Conservation (phyloP, 2,888 invertebrate species). For the Molorchus minor region DNA sequence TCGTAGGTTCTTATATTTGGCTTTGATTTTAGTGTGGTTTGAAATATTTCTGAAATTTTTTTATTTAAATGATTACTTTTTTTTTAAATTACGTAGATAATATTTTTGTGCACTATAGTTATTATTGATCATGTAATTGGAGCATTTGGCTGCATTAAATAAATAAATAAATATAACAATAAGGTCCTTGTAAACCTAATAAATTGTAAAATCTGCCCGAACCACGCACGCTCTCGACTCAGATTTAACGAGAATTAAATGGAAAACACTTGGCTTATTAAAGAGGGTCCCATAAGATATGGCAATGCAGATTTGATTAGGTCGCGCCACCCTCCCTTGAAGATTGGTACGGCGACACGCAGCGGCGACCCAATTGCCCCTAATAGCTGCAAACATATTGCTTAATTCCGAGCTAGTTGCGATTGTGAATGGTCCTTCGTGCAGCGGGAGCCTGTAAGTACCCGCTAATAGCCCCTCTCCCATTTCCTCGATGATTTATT, state of each 20-base stretch:
- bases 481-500: conserved; percentile 55
- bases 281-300: background rate
- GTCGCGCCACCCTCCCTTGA: conserved; percentile 39
- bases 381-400: conserved; percentile 64
- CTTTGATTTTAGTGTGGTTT: too few relatives aligned
- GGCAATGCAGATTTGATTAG: conserved; percentile 45
- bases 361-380: conserved; percentile 47
- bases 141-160: too few relatives aligned
- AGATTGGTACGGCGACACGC: conserved; percentile 44
- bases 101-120: too few relatives aligned
- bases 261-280: conserved; percentile 9
- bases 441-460: conserved; percentile 58
- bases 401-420: conserved; percentile 63
- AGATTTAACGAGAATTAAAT: background rate
- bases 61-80: too few relatives aligned
- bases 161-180: background rate
- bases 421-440: conserved; percentile 52
- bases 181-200: background rate
- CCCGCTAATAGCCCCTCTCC: conserved; percentile 63
- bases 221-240: background rate
- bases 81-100: too few relatives aligned
- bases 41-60: too few relatives aligned
- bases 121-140: too few relatives aligned
- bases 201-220: background rate
- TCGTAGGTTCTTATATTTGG: too few relatives aligned